Evolutionary conservation across 1,140 invertebrate species (phyloP), one percentile per base, ranked within the genome.

Genomic region (Anadara kagoshimensis): DNA sequence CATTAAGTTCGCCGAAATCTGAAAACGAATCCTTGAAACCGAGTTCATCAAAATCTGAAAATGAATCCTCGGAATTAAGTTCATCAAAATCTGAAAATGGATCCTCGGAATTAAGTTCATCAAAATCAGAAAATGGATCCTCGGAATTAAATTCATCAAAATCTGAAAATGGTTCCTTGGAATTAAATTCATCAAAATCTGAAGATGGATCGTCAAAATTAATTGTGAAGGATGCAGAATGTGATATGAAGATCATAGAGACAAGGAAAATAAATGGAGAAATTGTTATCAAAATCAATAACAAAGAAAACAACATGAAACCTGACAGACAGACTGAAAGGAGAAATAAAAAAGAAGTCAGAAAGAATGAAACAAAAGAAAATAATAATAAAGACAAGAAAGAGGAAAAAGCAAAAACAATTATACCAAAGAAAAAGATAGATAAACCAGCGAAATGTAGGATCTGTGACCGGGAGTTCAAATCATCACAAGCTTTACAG

Each of bases 391-490:
- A 62, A 49, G 65, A 67, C 12, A 67, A 45, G 16, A 57, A 68
- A 36, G 47, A 20, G 14, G 67, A 49, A 5, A 61, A 59, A 61
- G 24, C 67, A n/a, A 47, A 58, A 59, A 12, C 8, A 20, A 24
- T 29, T 43, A 3, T 26, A 12, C 54, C 36, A 49, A 69, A 69
- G 49, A 14, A 20, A 24, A 69, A 69, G 59, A 20, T 11, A 29
- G 67, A 59, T 20, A 69, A 58, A 44, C 47, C 58, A 59, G 57
- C 61, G 0, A 75, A 75, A 36, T 75, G 73, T 69, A 56, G 53
- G 65, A 54, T 67, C 16, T 75, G 73, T 69, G 73, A 75, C 22
- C 51, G 65, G 12, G 22, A 24, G 0, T 75, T 75, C 22, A 69
- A 62, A 65, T 62, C 73, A 43, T 43, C 43, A 29, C 51, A 75